phyloP scores from a whole-genome alignment of 2,888 invertebrate species.

The Lasioglossum pauxillum region DNA sequence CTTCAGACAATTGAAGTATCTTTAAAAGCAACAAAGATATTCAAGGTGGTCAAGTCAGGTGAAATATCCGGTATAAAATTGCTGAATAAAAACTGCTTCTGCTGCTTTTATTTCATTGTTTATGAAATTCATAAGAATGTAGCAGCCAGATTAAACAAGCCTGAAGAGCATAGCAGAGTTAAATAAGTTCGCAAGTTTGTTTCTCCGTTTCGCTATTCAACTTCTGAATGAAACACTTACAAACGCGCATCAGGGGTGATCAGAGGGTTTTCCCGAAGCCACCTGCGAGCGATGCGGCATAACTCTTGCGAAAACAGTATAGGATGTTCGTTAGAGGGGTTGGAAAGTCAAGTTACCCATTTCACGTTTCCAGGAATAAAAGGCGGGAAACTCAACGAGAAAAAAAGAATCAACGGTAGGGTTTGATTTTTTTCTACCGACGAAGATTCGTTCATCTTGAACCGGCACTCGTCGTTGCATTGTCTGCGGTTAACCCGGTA shows the following conservation, averaged over 20 bases:
- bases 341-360: slow-evolving; percentile 67
- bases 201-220: not conserved
- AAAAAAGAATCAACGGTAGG: slow-evolving; percentile 46
- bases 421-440: slow-evolving; percentile 47
- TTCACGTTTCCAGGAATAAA: slow-evolving; percentile 58
- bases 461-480: slow-evolving; percentile 68
- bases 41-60: not conserved
- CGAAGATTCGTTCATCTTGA: slow-evolving; percentile 63
- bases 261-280: slow-evolving; percentile 12
- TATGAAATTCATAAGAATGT: too few relatives aligned
- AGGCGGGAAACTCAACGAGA: slow-evolving; percentile 22
- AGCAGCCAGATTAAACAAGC: too few relatives aligned
- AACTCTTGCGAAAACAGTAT: slow-evolving; percentile 43
- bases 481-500: slow-evolving; percentile 83
- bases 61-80: not conserved
- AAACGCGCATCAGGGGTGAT: slow-evolving; percentile 3
- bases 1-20: too few relatives aligned
- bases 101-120: too few relatives aligned
- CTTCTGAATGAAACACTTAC: not conserved
- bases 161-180: too few relatives aligned
- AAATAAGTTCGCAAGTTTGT: not conserved
- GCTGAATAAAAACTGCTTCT: not conserved
- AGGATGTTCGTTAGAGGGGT: slow-evolving; percentile 36
- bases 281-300: slow-evolving; percentile 44
- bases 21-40: too few relatives aligned